Conservation (phyloP, 1,140 invertebrate species). For the Eupristina koningsbergeri region DNA sequence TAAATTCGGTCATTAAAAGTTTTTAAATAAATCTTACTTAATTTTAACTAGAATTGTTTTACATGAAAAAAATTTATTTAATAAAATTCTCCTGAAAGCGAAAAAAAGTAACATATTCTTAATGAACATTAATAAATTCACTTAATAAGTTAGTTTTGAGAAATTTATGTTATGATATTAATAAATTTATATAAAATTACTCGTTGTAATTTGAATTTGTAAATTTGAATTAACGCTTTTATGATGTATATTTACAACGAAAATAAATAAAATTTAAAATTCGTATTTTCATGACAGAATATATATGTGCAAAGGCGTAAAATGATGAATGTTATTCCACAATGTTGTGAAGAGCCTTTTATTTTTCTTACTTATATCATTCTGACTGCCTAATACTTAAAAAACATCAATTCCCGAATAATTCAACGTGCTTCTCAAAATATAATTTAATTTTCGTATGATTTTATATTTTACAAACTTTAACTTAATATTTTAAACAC, state of each 20-base stretch:
- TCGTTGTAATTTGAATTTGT: too few species aligned
- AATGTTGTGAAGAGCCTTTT: constrained; percentile 24
- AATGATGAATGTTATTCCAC: background rate
- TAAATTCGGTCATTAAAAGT: too few species aligned
- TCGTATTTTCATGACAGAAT: background rate
- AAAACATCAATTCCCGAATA: background rate
- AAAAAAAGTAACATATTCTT: too few species aligned
- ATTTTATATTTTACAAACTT: background rate
- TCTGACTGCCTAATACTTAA: background rate
- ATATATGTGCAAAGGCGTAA: background rate
- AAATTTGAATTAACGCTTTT: background rate
- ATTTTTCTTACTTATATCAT: background rate
- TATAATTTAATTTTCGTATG: background rate
- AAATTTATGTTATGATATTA: too few species aligned
- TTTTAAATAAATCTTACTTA: too few species aligned
- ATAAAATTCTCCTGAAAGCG: too few species aligned
- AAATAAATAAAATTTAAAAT: background rate
- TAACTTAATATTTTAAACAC: too few species aligned
- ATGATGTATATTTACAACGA: background rate
- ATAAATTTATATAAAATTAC: background rate
- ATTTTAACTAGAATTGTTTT: too few species aligned
- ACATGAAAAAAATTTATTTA: too few species aligned
- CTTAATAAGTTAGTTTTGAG: too few species aligned
- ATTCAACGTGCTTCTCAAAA: background rate
- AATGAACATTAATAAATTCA: too few species aligned